phyloP scores from a whole-genome alignment of 1,140 invertebrate genomes.

The Camponotus pennsylvanicus region DNA sequence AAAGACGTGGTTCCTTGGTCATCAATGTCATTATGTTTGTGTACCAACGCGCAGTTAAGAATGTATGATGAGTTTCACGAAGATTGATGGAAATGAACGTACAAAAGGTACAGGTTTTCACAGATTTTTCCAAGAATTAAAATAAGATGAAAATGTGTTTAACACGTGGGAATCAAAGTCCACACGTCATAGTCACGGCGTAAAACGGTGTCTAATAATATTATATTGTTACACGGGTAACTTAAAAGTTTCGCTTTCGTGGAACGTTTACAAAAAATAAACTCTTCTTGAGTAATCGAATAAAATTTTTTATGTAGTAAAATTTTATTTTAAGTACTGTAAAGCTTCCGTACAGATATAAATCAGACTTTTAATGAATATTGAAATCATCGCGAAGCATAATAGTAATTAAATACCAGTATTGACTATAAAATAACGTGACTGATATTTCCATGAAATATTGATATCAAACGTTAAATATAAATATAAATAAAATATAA shows the following conservation, averaged over 20 bases:
- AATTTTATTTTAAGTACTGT: neutral
- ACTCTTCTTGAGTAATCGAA: neutral
- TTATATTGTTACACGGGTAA: neutral
- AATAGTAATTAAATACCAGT: no score
- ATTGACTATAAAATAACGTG: no score
- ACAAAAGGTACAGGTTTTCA: neutral
- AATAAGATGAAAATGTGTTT: neutral
- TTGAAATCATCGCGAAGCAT: no score
- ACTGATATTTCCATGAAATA: no score
- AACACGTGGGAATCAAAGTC: neutral
- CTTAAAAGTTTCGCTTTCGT: neutral
- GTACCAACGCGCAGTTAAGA: neutral
- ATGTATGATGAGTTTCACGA: neutral
- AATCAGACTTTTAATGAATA: neutral
- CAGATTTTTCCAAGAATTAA: neutral
- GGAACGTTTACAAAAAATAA: neutral
- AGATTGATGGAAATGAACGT: neutral
- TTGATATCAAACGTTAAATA: no score
- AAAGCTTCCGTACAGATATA: neutral
- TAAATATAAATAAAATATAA: no score
- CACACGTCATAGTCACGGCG: neutral
- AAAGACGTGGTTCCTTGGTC: neutral
- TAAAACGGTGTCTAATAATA: neutral
- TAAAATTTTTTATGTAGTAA: neutral
- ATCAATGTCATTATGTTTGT: constrained; percentile 8